Evolutionary conservation across 92 coral and sea anemone genomes (phyloP).

Genomic region (Parazoanthus swiftii): DNA sequence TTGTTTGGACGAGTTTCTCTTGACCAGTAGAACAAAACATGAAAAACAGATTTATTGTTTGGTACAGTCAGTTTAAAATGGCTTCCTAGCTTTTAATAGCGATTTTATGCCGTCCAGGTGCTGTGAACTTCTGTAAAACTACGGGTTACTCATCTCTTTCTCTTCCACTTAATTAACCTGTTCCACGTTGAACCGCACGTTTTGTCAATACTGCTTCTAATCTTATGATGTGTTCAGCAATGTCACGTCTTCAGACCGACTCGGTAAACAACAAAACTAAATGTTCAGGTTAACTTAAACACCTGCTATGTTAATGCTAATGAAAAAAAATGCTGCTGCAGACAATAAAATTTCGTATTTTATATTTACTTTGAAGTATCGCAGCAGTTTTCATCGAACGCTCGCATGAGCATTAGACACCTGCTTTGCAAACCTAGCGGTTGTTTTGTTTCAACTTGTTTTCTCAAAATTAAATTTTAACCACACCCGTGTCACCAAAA

Average conservation of each 20-base stretch:
- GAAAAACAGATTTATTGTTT: too few species aligned
- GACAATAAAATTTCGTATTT: too few species aligned
- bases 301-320: background rate
- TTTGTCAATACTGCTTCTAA: background rate
- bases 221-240: background rate
- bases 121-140: background rate
- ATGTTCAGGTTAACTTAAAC: background rate
- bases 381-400: background rate
- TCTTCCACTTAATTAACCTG: background rate
- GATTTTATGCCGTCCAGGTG: background rate
- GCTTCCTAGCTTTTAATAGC: background rate
- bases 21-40: too few species aligned
- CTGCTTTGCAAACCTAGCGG: background rate
- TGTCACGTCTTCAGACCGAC: background rate
- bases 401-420: background rate
- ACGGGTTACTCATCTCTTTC: background rate
- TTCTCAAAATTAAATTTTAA: slow-evolving; percentile 34
- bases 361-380: background rate
- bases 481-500: slow-evolving; percentile 7
- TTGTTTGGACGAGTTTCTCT: too few species aligned
- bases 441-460: slow-evolving; percentile 6
- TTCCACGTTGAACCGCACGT: background rate
- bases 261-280: background rate
- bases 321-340: too few species aligned
- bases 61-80: background rate